Conservation (phyloP, 2,888 invertebrate species). For the Steinernema scapterisci region DNA sequence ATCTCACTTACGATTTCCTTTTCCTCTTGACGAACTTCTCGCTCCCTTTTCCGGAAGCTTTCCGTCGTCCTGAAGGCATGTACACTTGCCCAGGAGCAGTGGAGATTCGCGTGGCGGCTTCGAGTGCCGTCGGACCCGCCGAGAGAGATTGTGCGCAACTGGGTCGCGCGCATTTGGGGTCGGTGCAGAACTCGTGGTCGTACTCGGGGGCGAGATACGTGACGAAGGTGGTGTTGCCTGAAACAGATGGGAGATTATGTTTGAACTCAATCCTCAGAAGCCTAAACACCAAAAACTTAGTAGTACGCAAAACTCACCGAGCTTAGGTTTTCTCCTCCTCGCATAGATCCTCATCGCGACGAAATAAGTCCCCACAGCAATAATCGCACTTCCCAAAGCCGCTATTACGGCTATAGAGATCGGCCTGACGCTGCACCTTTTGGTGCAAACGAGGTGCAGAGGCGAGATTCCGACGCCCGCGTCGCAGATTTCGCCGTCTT, state of each 20-base stretch:
- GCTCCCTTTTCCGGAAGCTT: background rate
- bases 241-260: background rate
- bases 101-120: conserved; percentile 16
- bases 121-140: background rate
- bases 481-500: conserved; percentile 50
- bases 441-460: conserved; percentile 27
- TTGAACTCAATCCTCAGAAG: no score
- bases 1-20: background rate
- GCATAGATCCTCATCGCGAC: background rate
- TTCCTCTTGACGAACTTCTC: conserved; percentile 26
- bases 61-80: background rate
- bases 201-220: conserved; percentile 8
- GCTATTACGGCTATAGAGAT: background rate
- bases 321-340: background rate
- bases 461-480: conserved; percentile 40
- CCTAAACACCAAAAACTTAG: background rate
- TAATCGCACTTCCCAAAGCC: background rate
- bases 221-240: conserved; percentile 10
- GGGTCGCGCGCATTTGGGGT: background rate
- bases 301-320: background rate
- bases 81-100: conserved; percentile 7
- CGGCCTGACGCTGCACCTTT: conserved; percentile 1
- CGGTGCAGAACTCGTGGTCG: conserved; percentile 28
- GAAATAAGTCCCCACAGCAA: background rate
- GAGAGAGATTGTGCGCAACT: background rate